Percentiles rank a stretch among this genome's conserved stretches.
phyloP scores from a whole-genome alignment of 2,888 invertebrate genomes.

The Ditylenchus weischeri region DNA sequence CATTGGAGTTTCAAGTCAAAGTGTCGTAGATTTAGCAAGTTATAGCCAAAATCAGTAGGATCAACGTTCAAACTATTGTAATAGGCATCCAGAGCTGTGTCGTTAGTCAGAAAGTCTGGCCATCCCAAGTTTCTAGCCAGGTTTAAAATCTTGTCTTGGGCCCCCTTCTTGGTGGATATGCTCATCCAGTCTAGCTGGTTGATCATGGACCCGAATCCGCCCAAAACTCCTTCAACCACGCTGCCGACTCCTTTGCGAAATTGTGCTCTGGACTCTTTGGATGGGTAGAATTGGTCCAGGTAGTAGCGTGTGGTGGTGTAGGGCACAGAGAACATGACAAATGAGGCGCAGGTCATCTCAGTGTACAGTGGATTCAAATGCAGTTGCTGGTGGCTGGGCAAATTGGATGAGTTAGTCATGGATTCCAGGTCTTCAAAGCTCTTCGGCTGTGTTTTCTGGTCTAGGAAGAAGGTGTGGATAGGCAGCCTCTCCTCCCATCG shows the following conservation, averaged over 20 bases:
- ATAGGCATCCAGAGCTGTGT: conserved; percentile 22
- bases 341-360: conserved; percentile 34
- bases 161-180: conserved; percentile 41
- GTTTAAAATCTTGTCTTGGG: conserved; percentile 50
- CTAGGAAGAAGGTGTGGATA: not conserved
- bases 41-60: conserved; percentile 13
- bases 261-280: not conserved
- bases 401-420: too few species aligned
- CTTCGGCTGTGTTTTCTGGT: conserved; percentile 7
- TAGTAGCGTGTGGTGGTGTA: conserved; percentile 2
- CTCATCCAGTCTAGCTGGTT: conserved; percentile 53
- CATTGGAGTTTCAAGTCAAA: not conserved
- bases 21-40: not conserved
- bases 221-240: not conserved
- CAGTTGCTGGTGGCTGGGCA: not conserved
- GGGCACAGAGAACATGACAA: conserved; percentile 29
- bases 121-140: conserved; percentile 51
- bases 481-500: not conserved
- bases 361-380: not conserved
- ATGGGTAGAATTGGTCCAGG: not conserved
- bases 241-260: not conserved
- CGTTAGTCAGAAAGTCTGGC: conserved; percentile 46
- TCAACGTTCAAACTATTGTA: not conserved
- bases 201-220: conserved; percentile 36
- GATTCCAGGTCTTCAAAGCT: not conserved